These are phyloP conservation scores for Napeogenes sylphis DNA, from an alignment of 2,888 invertebrate genomes.

Conservation along the genomic window DNA sequence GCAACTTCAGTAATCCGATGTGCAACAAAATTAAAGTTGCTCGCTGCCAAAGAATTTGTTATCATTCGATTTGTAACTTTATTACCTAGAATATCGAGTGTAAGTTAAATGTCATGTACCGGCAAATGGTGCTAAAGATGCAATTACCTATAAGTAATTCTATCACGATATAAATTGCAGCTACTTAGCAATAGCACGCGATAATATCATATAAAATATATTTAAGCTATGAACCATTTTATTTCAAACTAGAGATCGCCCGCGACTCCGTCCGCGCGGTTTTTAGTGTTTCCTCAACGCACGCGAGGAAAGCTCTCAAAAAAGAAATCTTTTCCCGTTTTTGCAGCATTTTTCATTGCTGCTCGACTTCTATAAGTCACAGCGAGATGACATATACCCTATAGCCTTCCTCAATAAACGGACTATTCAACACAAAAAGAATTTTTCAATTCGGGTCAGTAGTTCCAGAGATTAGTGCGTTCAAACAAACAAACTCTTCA, in stretches of 20 bases:
- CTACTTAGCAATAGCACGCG: background rate
- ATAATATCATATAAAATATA: background rate
- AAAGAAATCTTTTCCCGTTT: background rate
- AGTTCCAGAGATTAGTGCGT: too few relatives aligned
- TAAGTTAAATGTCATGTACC: constrained; percentile 2
- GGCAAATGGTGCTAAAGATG: constrained; percentile 6
- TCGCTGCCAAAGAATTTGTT: constrained; percentile 15
- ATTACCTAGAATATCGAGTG: background rate
- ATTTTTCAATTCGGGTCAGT: too few relatives aligned
- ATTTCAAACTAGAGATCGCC: too few relatives aligned
- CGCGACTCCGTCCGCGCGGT: too few relatives aligned
- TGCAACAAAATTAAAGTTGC: constrained; percentile 15
- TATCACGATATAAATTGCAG: background rate
- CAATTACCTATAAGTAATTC: constrained; percentile 1
- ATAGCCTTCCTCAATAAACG: too few relatives aligned
- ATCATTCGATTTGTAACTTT: constrained; percentile 15
- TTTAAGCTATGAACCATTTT: too few relatives aligned
- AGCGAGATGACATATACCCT: too few relatives aligned
- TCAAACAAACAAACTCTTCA: too few relatives aligned
- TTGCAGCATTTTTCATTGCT: too few relatives aligned
- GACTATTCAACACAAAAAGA: too few relatives aligned
- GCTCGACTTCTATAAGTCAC: too few relatives aligned
- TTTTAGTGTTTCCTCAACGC: too few relatives aligned
- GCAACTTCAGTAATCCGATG: constrained; percentile 3
- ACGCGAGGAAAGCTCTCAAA: background rate